A percentile compares a stretch with the other conserved stretches of the same genome.
Evolutionary conservation across 1,140 invertebrate genomes (phyloP).

Genomic region (Pinna nobilis): DNA sequence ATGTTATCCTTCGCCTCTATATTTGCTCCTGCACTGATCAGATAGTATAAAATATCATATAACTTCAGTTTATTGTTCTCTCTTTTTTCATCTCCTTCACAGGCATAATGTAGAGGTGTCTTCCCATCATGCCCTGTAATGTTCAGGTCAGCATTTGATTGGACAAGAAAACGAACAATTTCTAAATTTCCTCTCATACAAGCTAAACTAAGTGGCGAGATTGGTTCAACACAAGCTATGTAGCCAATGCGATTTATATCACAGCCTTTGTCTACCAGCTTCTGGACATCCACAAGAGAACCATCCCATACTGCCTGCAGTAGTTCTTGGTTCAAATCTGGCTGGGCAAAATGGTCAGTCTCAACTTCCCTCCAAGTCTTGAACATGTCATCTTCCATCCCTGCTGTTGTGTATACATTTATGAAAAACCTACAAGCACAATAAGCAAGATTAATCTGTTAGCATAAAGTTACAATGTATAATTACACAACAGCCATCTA

Average conservation of each 20-base stretch:
- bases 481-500: too few relatives aligned
- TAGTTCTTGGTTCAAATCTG: conserved; percentile 21
- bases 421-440: too few relatives aligned
- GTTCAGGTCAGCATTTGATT: conserved; percentile 57
- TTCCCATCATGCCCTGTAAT: conserved; percentile 61
- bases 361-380: conserved; percentile 7
- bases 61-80: conserved; percentile 45
- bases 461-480: too few relatives aligned
- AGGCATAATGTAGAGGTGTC: conserved; percentile 60
- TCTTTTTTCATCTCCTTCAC: conserved; percentile 49
- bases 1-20: conserved; percentile 92
- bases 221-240: conserved; percentile 25
- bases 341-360: not conserved
- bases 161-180: conserved; percentile 50
- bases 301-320: conserved; percentile 17
- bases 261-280: conserved; percentile 16
- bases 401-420: too few relatives aligned
- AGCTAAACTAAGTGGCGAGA: conserved; percentile 53
- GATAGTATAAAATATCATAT: conserved; percentile 50
- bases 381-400: too few relatives aligned
- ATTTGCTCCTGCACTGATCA: conserved; percentile 80
- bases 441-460: too few relatives aligned
- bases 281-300: conserved; percentile 2
- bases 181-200: conserved; percentile 52
- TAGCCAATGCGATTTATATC: conserved; percentile 19